Base-by-base conservation (phyloP, 2,797 vertebrate species). In the Etheostoma nigrum region DNA sequence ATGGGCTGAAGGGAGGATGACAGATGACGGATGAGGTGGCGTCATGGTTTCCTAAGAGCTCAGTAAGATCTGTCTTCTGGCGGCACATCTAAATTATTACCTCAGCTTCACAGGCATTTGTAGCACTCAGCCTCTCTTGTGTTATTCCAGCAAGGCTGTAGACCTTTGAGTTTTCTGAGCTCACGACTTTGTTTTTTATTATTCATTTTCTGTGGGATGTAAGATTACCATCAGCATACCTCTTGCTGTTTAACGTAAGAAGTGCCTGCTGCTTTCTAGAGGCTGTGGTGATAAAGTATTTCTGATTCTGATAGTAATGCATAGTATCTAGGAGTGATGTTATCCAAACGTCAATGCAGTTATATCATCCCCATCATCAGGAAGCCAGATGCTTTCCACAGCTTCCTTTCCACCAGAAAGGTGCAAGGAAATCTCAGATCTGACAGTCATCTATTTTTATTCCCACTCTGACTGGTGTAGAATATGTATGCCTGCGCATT, bases 11-110 rank as follows among this genome's bases (percentile, higher is more conserved):
- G 86, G 87, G 74, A 82, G 75, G 89, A 75, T 88, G 92, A 91
- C 88, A 91, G 85, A 90, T 94, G 94, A 95, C 90, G 78, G 90
- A 95, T 95, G 93, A 93, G 90, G 83, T 92, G 91, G 91, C 82
- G 91, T 92, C 89, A 90, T 88, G 90, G 88, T 86, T 92, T 93
- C 91, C 92, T 92, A 89, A 91, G 88, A 94, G 91, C 92, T 91
- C 92, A 89, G 91, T 93, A 83, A 85, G 91, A 93, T 88, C 91
- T 92, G 91, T 93, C 92, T 86, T 76, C 82, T 89, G 86, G 84
- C 86, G 66, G 86, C 89, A 83, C 45, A 68, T 94, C 93, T 94
- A 94, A 95, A 95, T 95, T 93, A 95, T 94, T 92, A 93, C 87
- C 80, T 87, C 82, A 73, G 89, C 87, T 83, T 89, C 78, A 72